Conservation (phyloP, 1,140 invertebrate genomes). For the Tribolium madens region DNA sequence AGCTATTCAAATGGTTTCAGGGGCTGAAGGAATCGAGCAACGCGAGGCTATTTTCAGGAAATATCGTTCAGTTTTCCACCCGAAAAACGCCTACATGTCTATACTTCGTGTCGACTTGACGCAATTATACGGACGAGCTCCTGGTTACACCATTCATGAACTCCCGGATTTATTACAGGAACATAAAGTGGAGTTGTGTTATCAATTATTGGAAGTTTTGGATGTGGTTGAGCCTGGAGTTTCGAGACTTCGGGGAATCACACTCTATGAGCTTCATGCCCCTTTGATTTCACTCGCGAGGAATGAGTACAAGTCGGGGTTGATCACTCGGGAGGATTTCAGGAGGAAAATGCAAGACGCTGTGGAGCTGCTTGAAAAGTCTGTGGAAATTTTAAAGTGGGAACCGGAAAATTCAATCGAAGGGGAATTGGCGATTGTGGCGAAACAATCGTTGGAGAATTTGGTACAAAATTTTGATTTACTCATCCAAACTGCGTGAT, state of each 20-base stretch:
- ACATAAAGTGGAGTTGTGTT: slow-evolving; percentile 80
- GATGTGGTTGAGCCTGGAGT: slow-evolving; percentile 81
- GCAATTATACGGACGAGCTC: slow-evolving; percentile 81
- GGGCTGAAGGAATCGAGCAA: slow-evolving; percentile 64
- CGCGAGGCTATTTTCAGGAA: slow-evolving; percentile 71
- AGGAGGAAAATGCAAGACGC: slow-evolving; percentile 76
- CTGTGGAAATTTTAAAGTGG: slow-evolving; percentile 73
- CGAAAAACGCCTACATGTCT: slow-evolving; percentile 76
- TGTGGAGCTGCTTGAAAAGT: slow-evolving; percentile 70
- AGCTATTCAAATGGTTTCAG: slow-evolving; percentile 65
- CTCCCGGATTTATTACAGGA: slow-evolving; percentile 78
- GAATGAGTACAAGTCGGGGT: slow-evolving; percentile 71
- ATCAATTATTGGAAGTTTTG: slow-evolving; percentile 75
- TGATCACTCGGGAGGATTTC: slow-evolving; percentile 72
- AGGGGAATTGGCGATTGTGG: slow-evolving; percentile 76
- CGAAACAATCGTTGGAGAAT: slow-evolving; percentile 72
- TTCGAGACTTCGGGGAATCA: slow-evolving; percentile 81
- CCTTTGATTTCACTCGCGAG: slow-evolving; percentile 78
- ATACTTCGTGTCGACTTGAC: slow-evolving; percentile 75
- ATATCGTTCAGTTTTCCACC: slow-evolving; percentile 76
- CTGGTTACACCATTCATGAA: slow-evolving; percentile 79
- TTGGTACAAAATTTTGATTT: slow-evolving; percentile 73
- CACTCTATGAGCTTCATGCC: slow-evolving; percentile 83
- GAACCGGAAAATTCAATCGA: slow-evolving; percentile 78
- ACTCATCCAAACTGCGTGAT: slow-evolving; percentile 62